Evolutionary conservation across 2,888 invertebrate species (phyloP).

Genomic region (Morpho helenor): DNA sequence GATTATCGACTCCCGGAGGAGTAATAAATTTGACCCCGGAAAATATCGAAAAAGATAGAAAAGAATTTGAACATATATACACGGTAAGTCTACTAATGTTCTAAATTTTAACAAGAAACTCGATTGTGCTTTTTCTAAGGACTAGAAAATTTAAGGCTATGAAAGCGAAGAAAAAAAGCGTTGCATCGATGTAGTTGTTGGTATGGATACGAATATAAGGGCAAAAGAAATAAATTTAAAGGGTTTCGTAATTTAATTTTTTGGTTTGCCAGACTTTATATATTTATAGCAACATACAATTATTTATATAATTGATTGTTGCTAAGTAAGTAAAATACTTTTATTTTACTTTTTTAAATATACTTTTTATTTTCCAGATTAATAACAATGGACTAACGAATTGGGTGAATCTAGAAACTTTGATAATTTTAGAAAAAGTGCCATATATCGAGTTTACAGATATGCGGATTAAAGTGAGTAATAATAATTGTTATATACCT

Average conservation of each 20-base stretch:
- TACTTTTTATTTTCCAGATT: conserved; percentile 21
- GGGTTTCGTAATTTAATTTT: too few relatives aligned
- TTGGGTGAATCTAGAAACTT: conserved; percentile 23
- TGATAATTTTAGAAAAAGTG: conserved; percentile 18
- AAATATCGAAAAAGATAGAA: conserved; percentile 16
- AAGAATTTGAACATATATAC: conserved; percentile 27
- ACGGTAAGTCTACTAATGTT: conserved; percentile 21
- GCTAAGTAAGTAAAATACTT: too few relatives aligned
- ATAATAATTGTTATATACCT: background rate
- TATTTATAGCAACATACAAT: too few relatives aligned
- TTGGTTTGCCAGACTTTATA: too few relatives aligned
- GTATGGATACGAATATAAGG: too few relatives aligned
- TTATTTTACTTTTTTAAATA: background rate
- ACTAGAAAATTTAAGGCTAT: too few relatives aligned
- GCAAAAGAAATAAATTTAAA: too few relatives aligned
- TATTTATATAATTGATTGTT: too few relatives aligned
- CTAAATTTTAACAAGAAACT: background rate
- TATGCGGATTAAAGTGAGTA: conserved; percentile 22
- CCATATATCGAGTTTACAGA: conserved; percentile 15
- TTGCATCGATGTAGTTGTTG: too few relatives aligned
- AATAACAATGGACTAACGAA: conserved; percentile 27
- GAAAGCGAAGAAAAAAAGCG: too few relatives aligned
- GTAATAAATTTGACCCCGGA: conserved; percentile 19
- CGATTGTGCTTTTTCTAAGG: too few relatives aligned
- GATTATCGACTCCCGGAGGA: conserved; percentile 27